A percentile compares a stretch with the other conserved stretches of the same genome.
Conservation (phyloP, 2,888 invertebrate species). For the Buathra laborator region DNA sequence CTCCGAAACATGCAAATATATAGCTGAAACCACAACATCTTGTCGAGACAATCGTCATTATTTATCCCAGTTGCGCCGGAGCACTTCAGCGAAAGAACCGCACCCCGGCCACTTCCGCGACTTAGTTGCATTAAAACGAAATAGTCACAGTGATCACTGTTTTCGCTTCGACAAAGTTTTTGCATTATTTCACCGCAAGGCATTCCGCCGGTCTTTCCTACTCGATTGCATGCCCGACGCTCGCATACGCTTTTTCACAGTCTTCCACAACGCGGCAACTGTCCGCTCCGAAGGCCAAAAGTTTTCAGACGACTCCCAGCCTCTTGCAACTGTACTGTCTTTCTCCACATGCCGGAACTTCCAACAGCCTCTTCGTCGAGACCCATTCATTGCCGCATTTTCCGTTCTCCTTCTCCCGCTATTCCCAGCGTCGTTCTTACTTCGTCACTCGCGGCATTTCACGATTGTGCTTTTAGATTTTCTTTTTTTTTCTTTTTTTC, state of each 20-base stretch:
- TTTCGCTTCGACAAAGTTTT: slow-evolving; percentile 54
- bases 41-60: neutral
- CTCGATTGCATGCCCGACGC: slow-evolving; percentile 26
- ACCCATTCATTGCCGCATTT: slow-evolving; percentile 54
- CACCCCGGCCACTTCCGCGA: slow-evolving; percentile 4
- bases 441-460: neutral
- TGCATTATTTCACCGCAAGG: slow-evolving; percentile 52
- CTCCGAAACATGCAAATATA: too few relatives aligned
- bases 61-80: neutral
- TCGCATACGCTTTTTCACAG: slow-evolving; percentile 58
- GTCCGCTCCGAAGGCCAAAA: slow-evolving; percentile 62
- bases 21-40: neutral
- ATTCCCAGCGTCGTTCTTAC: slow-evolving; percentile 8
- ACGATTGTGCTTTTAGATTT: neutral
- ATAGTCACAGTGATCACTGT: slow-evolving; percentile 58
- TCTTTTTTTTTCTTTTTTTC: neutral
- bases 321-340: slow-evolving; percentile 39
- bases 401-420: neutral
- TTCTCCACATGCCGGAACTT: neutral
- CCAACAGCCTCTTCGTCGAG: slow-evolving; percentile 43
- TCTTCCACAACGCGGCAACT: slow-evolving; percentile 66
- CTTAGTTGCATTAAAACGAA: slow-evolving; percentile 40
- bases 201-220: slow-evolving; percentile 20
- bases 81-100: neutral
- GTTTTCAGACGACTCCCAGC: slow-evolving; percentile 57